Conservation (phyloP, 2,797 vertebrate species). For the Enteromius radiatus region DNA sequence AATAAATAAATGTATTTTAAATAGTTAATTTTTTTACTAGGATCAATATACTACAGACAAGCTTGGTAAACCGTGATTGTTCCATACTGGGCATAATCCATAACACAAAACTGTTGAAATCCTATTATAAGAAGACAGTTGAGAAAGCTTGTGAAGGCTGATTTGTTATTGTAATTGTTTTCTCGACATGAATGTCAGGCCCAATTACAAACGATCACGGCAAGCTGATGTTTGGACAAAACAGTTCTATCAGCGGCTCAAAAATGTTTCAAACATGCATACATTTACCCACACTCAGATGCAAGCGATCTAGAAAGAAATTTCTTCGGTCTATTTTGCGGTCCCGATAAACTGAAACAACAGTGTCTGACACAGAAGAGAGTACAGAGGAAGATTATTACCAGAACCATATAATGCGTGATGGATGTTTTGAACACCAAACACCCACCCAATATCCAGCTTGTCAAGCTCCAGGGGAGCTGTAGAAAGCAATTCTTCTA, state of each 20-base stretch:
- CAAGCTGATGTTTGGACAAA: slow-evolving; percentile 31
- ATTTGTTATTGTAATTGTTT: slow-evolving; percentile 38
- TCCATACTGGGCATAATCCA: slow-evolving; percentile 17
- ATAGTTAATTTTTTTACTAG: no score
- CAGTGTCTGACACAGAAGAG: slow-evolving; percentile 47
- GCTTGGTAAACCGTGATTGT: not conserved
- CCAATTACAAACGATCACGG: slow-evolving; percentile 35
- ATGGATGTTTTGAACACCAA: slow-evolving; percentile 66
- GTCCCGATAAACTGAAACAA: slow-evolving; percentile 42
- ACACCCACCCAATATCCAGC: slow-evolving; percentile 62
- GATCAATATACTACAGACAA: not conserved
- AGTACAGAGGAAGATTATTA: slow-evolving; percentile 46
- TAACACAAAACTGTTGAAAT: slow-evolving; percentile 7
- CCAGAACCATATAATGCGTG: slow-evolving; percentile 56
- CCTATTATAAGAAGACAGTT: not conserved
- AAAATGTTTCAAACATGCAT: slow-evolving; percentile 21
- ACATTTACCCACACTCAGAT: not conserved
- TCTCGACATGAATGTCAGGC: slow-evolving; percentile 10
- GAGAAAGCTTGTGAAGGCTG: not conserved
- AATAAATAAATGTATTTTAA: no score
- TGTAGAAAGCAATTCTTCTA: slow-evolving; percentile 58
- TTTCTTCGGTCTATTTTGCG: slow-evolving; percentile 25
- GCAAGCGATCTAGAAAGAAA: slow-evolving; percentile 34
- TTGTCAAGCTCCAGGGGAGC: slow-evolving; percentile 63
- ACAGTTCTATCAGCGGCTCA: not conserved